Conservation (phyloP, 2,113 vertebrate species). For the Cryptomyrus ogoouensis region DNA sequence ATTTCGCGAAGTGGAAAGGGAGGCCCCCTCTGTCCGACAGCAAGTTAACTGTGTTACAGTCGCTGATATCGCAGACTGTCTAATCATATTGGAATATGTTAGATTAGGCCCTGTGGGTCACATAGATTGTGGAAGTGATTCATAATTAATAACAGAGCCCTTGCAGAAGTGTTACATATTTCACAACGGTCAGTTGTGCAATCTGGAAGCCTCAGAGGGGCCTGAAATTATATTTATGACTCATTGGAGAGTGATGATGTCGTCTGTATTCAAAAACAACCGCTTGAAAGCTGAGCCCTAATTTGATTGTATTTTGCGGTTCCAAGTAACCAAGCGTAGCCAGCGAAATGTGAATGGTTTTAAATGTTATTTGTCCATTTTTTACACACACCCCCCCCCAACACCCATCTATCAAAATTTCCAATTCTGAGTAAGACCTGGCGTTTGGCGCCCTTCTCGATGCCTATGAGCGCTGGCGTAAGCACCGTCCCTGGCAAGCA, state of each 20-base stretch:
- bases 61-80: slow-evolving; percentile 18
- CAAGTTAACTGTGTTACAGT: slow-evolving; percentile 10
- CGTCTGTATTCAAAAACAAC: slow-evolving; percentile 27
- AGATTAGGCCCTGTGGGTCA: slow-evolving; percentile 22
- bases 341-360: background rate
- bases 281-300: slow-evolving; percentile 17
- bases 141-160: slow-evolving; percentile 44
- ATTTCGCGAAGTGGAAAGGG: background rate
- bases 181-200: slow-evolving; percentile 30
- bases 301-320: slow-evolving; percentile 17
- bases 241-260: slow-evolving; percentile 30
- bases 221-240: slow-evolving; percentile 32
- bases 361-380: background rate
- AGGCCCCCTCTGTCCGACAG: background rate
- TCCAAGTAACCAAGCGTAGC: background rate
- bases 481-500: background rate
- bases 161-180: slow-evolving; percentile 35
- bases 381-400: background rate
- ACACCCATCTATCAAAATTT: background rate
- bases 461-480: background rate
- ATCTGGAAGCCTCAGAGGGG: slow-evolving; percentile 30
- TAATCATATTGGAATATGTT: slow-evolving; percentile 27
- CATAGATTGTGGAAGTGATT: slow-evolving; percentile 20
- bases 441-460: background rate
- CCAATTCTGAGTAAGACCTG: background rate